phyloP scores from a whole-genome alignment of 2,797 vertebrate species.

The Thaleichthys pacificus region DNA sequence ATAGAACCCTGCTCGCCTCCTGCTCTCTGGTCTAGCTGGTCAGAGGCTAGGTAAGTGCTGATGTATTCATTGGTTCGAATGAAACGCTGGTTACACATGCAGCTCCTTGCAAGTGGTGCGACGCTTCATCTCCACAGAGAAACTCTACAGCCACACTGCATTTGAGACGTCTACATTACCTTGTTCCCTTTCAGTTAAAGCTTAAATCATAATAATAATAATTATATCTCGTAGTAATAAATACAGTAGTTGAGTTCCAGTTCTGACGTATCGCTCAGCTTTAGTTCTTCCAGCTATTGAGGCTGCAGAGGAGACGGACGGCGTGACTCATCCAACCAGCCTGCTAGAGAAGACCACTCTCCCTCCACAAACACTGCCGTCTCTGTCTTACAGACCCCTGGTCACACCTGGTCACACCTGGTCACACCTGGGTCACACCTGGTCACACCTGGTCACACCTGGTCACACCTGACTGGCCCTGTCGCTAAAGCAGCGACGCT shows the following conservation, averaged over 20 bases:
- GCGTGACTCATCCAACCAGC: conserved; percentile 19
- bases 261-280: conserved; percentile 14
- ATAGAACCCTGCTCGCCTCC: too few relatives aligned
- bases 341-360: not conserved
- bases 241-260: conserved; percentile 40
- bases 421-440: not conserved
- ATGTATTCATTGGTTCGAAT: too few relatives aligned
- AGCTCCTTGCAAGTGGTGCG: too few relatives aligned
- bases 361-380: conserved; percentile 3
- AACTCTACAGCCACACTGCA: not conserved
- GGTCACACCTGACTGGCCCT: too few relatives aligned
- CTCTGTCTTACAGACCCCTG: conserved; percentile 10
- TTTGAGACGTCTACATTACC: conserved; percentile 42
- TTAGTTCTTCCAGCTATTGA: conserved; percentile 34
- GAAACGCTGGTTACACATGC: too few relatives aligned
- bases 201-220: conserved; percentile 41
- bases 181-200: conserved; percentile 69
- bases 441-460: not conserved
- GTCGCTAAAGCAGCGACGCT: too few relatives aligned
- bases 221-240: conserved; percentile 26
- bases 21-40: too few relatives aligned
- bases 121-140: not conserved
- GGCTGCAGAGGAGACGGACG: conserved; percentile 40
- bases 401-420: conserved; percentile 16
- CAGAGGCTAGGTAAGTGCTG: too few relatives aligned